Conservation (phyloP, 2,797 vertebrate species). For the Stomatorhinus walkeri region DNA sequence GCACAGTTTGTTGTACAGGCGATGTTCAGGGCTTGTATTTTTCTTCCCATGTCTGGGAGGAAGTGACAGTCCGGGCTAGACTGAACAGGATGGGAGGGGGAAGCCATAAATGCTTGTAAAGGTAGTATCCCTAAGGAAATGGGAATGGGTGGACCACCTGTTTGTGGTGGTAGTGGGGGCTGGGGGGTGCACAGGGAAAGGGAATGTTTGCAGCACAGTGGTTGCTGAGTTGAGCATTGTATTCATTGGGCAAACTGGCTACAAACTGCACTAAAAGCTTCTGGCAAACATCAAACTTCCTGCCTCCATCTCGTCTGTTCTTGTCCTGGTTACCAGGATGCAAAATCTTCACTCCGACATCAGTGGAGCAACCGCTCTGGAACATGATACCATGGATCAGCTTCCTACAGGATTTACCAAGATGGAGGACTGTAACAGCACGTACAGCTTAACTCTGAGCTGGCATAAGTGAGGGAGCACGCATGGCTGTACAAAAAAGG, state of each 20-base stretch:
- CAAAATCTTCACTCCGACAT: background rate
- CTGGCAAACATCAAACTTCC: background rate
- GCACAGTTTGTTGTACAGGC: background rate
- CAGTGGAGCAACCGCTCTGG: background rate
- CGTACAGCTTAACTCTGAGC: background rate
- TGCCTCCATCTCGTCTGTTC: background rate
- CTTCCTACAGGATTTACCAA: background rate
- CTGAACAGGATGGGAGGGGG: background rate
- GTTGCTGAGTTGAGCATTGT: background rate
- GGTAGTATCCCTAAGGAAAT: background rate
- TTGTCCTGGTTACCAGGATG: background rate
- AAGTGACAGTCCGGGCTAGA: background rate
- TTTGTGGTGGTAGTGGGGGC: background rate
- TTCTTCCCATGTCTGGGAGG: background rate
- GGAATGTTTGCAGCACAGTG: background rate
- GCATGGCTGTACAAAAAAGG: background rate
- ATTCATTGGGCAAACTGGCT: background rate
- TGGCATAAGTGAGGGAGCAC: background rate
- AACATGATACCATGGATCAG: background rate
- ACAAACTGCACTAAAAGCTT: background rate
- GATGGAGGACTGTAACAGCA: background rate
- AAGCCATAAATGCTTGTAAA: background rate
- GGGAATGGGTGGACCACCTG: background rate
- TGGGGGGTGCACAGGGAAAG: background rate
- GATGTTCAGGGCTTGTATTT: background rate